Evolutionary conservation across 2,113 vertebrate genomes (phyloP), one percentile per base, ranked within the genome.

Genomic region (Laterallus jamaicensis): DNA sequence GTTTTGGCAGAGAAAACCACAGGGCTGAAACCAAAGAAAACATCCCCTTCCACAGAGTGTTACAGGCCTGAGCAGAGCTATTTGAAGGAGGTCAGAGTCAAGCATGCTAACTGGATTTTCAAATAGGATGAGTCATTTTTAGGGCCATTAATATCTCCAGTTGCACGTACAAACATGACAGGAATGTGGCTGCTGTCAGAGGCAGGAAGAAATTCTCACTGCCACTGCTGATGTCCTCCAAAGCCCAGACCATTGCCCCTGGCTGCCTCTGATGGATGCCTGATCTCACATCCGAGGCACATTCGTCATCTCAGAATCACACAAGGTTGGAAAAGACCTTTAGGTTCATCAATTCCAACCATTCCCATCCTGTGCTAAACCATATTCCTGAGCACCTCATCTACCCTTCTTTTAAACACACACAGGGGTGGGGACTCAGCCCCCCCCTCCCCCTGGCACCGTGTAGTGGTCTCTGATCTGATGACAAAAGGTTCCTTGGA

Each of bases 121-220:
- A 92, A 94, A 86, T 26, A 86, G 78, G 59, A 80, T 91, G 79
- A 94, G 55, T 94, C 82, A 92, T 81, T 96, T 95, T 82, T 73
- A 92, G 75, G 63, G 68, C 82, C 94, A 93, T 88, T 96, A 92
- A 79, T 92, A 93, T 96, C 73, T 88, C 91, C 81, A 92, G 32
- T 92, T 92, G 88, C 67, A 88, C 59, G 90, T 94, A 69, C 24
- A 85, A 94, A 90, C 77, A 86, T 49, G 81, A 82, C 87, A 77
- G 42, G 66, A 95, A 94, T 91, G 73, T 79, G 90, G 88, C 76
- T 76, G 86, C 81, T 92, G 77, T 66, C 90, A 95, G 88, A 88
- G 39, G 59, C 47, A 90, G 75, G 40, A 92, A 86, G 64, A 83
- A 78, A 90, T 93, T 92, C 88, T 83, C 77, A 76, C 40, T 93